A percentile compares a stretch with the other conserved stretches of the same genome.
Conservation (phyloP, 2,113 vertebrate species). For the Acinonyx jubatus region DNA sequence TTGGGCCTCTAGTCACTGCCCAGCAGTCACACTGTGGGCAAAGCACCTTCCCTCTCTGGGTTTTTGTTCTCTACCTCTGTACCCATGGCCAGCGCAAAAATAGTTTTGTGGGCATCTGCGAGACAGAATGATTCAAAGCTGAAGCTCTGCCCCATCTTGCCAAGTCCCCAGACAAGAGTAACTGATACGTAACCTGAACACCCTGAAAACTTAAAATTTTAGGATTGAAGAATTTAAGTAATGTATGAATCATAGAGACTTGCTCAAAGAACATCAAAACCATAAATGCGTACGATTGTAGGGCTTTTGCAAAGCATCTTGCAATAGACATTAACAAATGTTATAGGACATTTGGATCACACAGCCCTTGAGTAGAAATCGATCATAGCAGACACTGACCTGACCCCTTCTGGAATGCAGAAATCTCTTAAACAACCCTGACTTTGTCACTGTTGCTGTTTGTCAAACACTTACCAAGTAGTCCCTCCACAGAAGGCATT, state of each 20-base stretch:
- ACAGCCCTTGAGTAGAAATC: not conserved
- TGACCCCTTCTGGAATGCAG: not conserved
- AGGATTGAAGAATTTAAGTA: not conserved
- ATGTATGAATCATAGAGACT: not conserved
- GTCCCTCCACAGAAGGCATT: not conserved
- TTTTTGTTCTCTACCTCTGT: not conserved
- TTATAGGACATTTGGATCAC: not conserved
- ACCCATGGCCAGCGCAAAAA: not conserved
- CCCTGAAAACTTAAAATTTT: not conserved
- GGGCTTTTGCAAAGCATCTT: not conserved
- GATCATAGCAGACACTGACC: not conserved
- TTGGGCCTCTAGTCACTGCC: not conserved
- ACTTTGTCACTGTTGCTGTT: not conserved
- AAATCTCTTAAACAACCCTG: not conserved
- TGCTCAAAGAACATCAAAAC: not conserved
- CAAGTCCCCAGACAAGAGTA: not conserved
- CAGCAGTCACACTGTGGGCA: not conserved
- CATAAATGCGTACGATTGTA: not conserved
- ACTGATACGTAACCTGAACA: not conserved
- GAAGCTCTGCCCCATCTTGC: not conserved
- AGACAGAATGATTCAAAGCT: not conserved
- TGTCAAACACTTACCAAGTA: not conserved
- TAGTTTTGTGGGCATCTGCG: not conserved
- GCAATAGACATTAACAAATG: no score
- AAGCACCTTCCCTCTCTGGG: not conserved